These are phyloP conservation scores for Nebria brevicollis DNA, from an alignment of 2,888 invertebrate species.

Conservation along the genomic window DNA sequence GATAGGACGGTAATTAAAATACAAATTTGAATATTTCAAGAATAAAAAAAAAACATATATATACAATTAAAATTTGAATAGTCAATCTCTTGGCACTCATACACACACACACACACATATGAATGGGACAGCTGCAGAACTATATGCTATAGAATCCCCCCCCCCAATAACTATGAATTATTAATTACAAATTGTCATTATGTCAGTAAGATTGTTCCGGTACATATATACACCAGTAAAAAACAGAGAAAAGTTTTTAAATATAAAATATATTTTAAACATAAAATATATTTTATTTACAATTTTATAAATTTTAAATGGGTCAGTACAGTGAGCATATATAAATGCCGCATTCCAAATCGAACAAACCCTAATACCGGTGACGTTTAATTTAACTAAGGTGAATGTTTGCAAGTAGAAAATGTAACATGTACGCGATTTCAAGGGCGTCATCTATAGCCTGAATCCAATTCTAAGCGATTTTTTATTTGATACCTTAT, in stretches of 20 bases:
- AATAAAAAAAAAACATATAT: too few relatives aligned
- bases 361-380: neutral
- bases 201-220: neutral
- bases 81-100: too few relatives aligned
- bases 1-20: too few relatives aligned
- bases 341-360: neutral
- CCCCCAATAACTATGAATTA: neutral
- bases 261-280: too few relatives aligned
- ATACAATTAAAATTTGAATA: too few relatives aligned
- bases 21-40: too few relatives aligned
- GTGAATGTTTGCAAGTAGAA: neutral
- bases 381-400: neutral
- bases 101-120: too few relatives aligned
- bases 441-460: neutral
- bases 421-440: neutral
- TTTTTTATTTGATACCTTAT: constrained; percentile 1
- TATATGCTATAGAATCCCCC: too few relatives aligned
- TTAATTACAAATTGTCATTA: neutral
- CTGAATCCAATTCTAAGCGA: neutral
- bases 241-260: neutral
- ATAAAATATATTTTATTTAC: neutral
- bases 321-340: neutral
- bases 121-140: too few relatives aligned
- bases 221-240: neutral
- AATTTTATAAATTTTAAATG: neutral